phyloP scores from a whole-genome alignment of 2,888 invertebrate genomes.

The Nomada flava region DNA sequence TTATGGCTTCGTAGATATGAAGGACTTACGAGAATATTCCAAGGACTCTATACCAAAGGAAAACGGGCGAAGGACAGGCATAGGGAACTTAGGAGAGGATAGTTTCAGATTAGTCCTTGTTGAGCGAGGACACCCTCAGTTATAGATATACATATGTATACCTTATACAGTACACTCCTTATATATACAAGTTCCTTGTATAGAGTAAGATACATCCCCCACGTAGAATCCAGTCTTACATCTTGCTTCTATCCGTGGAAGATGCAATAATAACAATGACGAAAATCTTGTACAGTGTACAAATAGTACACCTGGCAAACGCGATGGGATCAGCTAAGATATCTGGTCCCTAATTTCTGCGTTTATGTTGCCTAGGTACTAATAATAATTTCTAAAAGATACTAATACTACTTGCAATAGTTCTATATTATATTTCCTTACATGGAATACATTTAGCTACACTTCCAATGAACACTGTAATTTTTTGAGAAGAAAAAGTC shows the following conservation, averaged over 20 bases:
- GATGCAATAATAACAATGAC: background rate
- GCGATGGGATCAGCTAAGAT: no score
- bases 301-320: no score
- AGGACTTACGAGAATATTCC: slow-evolving; percentile 73
- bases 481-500: no score
- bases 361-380: no score
- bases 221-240: background rate
- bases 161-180: no score
- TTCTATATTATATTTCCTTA: no score
- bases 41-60: slow-evolving; percentile 75
- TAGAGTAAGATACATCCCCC: background rate
- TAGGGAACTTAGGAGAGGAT: slow-evolving; percentile 28
- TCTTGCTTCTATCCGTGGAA: background rate
- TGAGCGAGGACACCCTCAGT: slow-evolving; percentile 30
- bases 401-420: no score
- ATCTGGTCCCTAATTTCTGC: no score
- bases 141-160: no score
- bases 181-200: background rate
- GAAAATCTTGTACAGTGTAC: background rate
- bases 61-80: slow-evolving; percentile 37
- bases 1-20: slow-evolving; percentile 71
- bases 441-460: no score
- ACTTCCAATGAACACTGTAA: no score
- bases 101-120: slow-evolving; percentile 52
- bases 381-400: no score